Conservation (phyloP, 2,113 vertebrate genomes). For the Mastomys natalensis region DNA sequence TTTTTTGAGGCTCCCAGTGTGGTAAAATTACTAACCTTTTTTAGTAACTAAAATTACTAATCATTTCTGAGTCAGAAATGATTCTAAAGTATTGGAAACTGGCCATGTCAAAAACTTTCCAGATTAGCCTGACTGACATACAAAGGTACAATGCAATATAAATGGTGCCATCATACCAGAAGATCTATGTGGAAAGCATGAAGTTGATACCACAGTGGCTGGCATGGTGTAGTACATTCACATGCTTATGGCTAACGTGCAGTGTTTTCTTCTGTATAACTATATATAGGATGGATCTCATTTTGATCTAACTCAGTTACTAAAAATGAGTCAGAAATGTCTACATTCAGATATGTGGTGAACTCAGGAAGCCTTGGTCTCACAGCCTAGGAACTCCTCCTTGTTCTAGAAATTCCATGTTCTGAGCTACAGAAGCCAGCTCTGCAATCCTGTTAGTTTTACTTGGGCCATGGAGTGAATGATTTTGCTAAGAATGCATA, state of each 20-base stretch:
- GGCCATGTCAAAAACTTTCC: neutral
- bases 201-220: neutral
- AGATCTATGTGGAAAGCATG: neutral
- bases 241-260: neutral
- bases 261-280: neutral
- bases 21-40: neutral
- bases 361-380: neutral
- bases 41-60: constrained; percentile 26
- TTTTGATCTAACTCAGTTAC: neutral
- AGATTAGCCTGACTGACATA: neutral
- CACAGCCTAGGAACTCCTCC: neutral
- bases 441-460: neutral
- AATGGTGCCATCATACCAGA: neutral
- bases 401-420: neutral
- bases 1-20: neutral
- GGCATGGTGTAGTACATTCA: neutral
- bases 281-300: neutral
- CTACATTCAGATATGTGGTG: neutral
- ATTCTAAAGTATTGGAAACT: neutral
- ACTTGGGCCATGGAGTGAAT: neutral
- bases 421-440: neutral
- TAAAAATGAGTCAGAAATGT: too few relatives aligned
- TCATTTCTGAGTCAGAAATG: neutral
- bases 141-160: neutral
- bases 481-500: neutral